Conservation (phyloP, 2,888 invertebrate species). For the Mesorhabditis sp. region DNA sequence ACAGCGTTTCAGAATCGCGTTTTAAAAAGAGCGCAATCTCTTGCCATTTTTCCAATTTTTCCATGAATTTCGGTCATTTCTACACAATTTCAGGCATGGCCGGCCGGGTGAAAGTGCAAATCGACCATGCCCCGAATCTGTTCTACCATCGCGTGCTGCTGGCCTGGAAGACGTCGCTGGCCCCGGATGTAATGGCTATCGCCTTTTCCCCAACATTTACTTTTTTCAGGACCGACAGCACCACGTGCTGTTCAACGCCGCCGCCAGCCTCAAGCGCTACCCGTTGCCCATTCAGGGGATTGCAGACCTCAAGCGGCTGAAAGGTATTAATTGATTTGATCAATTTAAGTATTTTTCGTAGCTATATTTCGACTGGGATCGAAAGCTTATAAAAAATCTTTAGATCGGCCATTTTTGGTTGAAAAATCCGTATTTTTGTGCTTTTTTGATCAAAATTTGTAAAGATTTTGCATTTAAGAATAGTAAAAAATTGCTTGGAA, state of each 20-base stretch:
- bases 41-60: not conserved
- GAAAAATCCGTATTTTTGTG: too few species aligned
- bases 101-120: conserved; percentile 35
- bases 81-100: too few species aligned
- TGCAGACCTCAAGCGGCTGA: conserved; percentile 41
- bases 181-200: not conserved
- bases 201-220: too few species aligned
- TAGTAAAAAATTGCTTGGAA: too few species aligned
- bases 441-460: too few species aligned
- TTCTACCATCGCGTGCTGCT: conserved; percentile 43
- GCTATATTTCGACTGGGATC: not conserved
- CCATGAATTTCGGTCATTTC: conserved; percentile 1
- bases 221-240: conserved; percentile 23
- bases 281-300: conserved; percentile 47
- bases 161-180: conserved; percentile 35
- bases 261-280: conserved; percentile 36
- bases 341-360: too few species aligned
- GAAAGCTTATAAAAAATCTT: not conserved
- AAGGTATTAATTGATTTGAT: conserved; percentile 25
- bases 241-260: conserved; percentile 41
- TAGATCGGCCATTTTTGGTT: too few species aligned
- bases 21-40: too few species aligned
- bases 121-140: conserved; percentile 36
- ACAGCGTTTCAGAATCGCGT: too few species aligned
- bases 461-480: too few species aligned